Conservation (phyloP, 2,797 vertebrate species). For the Mus minutoides region DNA sequence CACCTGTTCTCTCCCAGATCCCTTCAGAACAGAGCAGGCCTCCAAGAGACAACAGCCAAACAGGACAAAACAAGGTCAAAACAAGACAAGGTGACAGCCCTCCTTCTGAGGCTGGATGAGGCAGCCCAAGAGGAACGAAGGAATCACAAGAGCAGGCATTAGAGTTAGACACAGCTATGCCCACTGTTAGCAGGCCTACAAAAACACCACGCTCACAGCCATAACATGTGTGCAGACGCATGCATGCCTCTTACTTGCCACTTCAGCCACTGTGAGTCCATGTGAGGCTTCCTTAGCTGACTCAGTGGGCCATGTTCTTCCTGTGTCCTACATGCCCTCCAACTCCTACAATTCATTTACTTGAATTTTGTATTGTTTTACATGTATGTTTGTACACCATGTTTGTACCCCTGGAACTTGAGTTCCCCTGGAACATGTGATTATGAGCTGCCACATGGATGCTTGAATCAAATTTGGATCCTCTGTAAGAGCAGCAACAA, state of each 20-base stretch:
- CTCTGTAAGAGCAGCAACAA: not conserved
- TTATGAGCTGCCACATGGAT: too few species aligned
- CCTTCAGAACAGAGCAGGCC: not conserved
- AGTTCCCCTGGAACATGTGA: too few species aligned
- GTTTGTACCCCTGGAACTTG: not conserved
- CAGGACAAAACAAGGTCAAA: not conserved
- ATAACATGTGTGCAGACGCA: not conserved
- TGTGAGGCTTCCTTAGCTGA: not conserved
- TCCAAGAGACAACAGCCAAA: not conserved
- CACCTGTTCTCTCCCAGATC: not conserved
- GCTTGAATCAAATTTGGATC: not conserved
- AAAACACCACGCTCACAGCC: not conserved
- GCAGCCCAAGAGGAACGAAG: not conserved
- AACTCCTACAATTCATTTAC: not conserved
- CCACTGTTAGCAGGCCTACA: not conserved
- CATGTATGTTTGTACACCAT: not conserved
- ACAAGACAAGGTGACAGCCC: not conserved
- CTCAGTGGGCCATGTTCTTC: not conserved
- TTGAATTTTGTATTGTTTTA: not conserved
- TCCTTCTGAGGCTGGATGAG: not conserved
- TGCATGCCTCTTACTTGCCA: not conserved
- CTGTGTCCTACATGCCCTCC: not conserved
- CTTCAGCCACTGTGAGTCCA: not conserved
- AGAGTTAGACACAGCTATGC: not conserved
- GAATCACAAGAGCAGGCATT: not conserved